Conservation (phyloP, 2,113 vertebrate species). For the Istiophorus platypterus region DNA sequence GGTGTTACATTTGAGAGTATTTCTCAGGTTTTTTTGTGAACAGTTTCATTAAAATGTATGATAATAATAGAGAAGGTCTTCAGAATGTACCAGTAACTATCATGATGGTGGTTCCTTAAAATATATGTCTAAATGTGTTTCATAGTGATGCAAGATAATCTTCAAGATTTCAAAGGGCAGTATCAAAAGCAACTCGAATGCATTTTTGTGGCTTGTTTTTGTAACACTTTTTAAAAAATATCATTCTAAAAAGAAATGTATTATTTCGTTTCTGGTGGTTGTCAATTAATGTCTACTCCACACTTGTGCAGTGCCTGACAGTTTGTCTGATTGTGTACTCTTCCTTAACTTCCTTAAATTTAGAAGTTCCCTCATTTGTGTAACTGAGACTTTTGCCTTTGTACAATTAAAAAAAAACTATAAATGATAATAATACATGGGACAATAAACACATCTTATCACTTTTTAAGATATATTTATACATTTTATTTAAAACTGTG, state of each 20-base stretch:
- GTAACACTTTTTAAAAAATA: constrained; percentile 3
- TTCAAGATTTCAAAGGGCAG: constrained; percentile 8
- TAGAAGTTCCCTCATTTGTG: constrained; percentile 45
- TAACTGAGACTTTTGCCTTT: constrained; percentile 18
- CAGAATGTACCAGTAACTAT: neutral
- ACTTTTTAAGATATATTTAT: constrained; percentile 60
- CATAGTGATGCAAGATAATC: neutral
- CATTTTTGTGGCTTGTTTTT: neutral
- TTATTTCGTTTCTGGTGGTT: neutral
- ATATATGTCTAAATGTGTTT: neutral
- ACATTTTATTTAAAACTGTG: constrained; percentile 42
- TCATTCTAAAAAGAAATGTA: constrained; percentile 13
- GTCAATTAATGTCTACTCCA: neutral
- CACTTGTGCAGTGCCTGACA: constrained; percentile 17
- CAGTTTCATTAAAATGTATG: neutral
- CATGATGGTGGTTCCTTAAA: constrained; percentile 29
- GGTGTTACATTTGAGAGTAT: neutral
- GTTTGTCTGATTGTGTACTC: constrained; percentile 12
- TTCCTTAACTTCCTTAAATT: constrained; percentile 40
- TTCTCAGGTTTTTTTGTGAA: constrained; percentile 17
- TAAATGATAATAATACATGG: constrained; percentile 27
- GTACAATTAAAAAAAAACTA: neutral
- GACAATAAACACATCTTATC: constrained; percentile 4
- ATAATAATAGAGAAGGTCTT: neutral
- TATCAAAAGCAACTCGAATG: neutral